phyloP scores from a whole-genome alignment of 2,797 vertebrate genomes.

The Rhinichthys osculus region DNA sequence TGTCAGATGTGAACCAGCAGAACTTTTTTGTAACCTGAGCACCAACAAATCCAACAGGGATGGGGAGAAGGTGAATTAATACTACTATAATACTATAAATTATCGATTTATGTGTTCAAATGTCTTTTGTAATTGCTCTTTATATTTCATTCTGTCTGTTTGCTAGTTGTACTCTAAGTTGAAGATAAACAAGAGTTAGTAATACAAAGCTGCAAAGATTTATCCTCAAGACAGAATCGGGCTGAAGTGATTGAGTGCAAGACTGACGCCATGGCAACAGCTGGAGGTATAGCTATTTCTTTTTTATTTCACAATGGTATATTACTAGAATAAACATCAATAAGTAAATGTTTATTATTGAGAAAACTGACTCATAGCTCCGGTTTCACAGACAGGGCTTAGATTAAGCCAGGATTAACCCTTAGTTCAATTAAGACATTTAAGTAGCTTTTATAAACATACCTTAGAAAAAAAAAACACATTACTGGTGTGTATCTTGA shows the following conservation, averaged over 20 bases:
- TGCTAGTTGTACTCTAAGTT: conserved; percentile 74
- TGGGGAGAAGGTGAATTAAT: conserved; percentile 76
- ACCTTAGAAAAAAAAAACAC: no score
- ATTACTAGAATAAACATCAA: neutral
- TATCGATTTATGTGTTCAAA: conserved; percentile 9
- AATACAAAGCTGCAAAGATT: conserved; percentile 71
- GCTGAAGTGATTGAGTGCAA: conserved; percentile 77
- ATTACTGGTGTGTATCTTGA: no score
- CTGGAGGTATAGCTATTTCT: conserved; percentile 75
- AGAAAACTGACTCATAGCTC: neutral
- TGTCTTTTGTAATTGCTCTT: neutral
- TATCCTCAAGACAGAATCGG: conserved; percentile 77
- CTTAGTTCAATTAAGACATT: neutral
- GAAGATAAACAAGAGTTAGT: conserved; percentile 74
- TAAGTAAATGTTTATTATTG: neutral
- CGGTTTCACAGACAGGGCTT: no score
- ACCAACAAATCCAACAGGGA: conserved; percentile 75
- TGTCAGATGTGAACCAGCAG: conserved; percentile 66
- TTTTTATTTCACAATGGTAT: neutral
- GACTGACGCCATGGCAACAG: conserved; percentile 77
- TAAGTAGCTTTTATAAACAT: no score
- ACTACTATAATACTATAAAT: neutral
- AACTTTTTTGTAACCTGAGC: conserved; percentile 77
- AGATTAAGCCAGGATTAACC: neutral
- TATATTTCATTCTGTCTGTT: conserved; percentile 10